These are phyloP conservation scores for Epinephelus fuscoguttatus DNA, from an alignment of 2,113 vertebrate genomes.

Conservation along the genomic window DNA sequence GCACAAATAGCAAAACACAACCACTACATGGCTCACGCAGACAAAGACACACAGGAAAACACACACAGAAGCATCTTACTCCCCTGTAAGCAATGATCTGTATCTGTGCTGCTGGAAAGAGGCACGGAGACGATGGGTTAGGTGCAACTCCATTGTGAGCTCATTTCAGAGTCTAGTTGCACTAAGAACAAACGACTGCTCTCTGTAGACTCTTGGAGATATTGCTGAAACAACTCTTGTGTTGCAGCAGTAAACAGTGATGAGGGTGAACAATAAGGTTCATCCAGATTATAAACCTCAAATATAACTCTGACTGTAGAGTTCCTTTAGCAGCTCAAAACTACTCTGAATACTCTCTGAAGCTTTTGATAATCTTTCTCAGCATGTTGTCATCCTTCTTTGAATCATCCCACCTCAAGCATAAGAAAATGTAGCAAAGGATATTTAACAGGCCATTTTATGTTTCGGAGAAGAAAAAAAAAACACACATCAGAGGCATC, in stretches of 20 bases:
- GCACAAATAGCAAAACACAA: not conserved
- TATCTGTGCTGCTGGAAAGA: conserved; percentile 25
- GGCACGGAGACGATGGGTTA: not conserved
- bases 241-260: conserved; percentile 30
- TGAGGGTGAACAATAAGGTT: conserved; percentile 13
- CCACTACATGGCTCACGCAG: conserved; percentile 10
- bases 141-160: conserved; percentile 6
- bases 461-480: conserved; percentile 14
- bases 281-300: conserved; percentile 38
- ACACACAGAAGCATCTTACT: conserved; percentile 5
- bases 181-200: conserved; percentile 30
- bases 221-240: conserved; percentile 9
- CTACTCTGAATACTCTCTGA: conserved; percentile 9
- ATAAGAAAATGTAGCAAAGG: conserved; percentile 5
- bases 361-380: conserved; percentile 61
- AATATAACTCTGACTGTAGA: conserved; percentile 8
- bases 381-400: conserved; percentile 54
- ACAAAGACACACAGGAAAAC: conserved; percentile 12
- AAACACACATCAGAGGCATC: conserved; percentile 45
- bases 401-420: conserved; percentile 37
- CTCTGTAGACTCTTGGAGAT: conserved; percentile 12
- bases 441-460: conserved; percentile 50
- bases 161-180: conserved; percentile 21
- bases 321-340: conserved; percentile 3
- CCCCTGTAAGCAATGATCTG: not conserved